phyloP scores from a whole-genome alignment of 2,797 vertebrate species.

The Rhinichthys osculus region DNA sequence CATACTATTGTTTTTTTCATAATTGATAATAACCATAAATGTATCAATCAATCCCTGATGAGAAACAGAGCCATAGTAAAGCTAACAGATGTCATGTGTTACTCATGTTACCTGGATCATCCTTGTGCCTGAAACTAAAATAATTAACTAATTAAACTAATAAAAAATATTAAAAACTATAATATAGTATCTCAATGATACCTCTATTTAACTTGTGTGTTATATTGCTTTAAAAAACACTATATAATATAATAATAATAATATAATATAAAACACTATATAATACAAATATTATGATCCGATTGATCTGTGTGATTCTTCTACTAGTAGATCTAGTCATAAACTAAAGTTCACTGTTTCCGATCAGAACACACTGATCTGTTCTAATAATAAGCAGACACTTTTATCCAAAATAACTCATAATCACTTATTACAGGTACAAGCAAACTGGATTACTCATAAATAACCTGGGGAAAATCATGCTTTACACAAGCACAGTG shows the following conservation, averaged over 20 bases:
- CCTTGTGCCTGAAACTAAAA: no score
- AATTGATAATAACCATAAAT: no score
- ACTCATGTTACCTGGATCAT: not conserved
- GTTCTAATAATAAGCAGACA: not conserved
- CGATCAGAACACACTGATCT: not conserved
- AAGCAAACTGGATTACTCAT: not conserved
- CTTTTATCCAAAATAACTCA: no score
- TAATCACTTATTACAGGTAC: not conserved
- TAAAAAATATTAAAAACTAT: no score
- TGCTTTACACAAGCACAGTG: not conserved
- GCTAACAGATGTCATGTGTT: constrained; percentile 57
- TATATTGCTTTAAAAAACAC: not conserved
- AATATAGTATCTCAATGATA: no score
- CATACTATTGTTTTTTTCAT: no score
- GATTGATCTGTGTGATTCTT: not conserved
- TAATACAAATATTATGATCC: not conserved
- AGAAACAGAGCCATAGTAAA: constrained; percentile 71
- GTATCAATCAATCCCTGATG: constrained; percentile 63
- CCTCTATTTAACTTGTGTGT: no score
- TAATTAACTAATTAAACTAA: no score
- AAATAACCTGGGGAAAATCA: not conserved
- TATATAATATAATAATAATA: no score
- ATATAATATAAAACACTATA: not conserved
- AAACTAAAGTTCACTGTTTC: not conserved
- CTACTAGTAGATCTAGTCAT: not conserved